These are phyloP conservation scores for Habropoda laboriosa DNA, from an alignment of 1,140 invertebrate species.

Conservation along the genomic window DNA sequence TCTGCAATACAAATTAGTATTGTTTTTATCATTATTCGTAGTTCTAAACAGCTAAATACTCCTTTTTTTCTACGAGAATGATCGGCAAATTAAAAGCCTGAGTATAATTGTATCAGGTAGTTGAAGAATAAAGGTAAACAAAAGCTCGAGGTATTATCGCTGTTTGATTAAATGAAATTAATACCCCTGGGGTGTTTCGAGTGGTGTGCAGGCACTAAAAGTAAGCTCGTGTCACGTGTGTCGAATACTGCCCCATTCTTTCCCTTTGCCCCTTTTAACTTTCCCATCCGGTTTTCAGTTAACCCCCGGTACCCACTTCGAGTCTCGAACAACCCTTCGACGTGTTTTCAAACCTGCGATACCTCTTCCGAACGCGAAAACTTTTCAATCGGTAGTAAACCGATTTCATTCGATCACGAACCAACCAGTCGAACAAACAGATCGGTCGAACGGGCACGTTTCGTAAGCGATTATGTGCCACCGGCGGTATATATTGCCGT, in stretches of 20 bases:
- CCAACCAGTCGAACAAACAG: slow-evolving; percentile 60
- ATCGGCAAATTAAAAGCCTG: not conserved
- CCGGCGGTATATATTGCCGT: slow-evolving; percentile 28
- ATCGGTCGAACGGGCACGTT: slow-evolving; percentile 37
- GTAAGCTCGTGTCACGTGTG: slow-evolving; percentile 60
- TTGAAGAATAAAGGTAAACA: slow-evolving; percentile 44
- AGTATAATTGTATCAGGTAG: not conserved
- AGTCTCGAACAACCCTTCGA: slow-evolving; percentile 34
- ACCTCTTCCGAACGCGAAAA: slow-evolving; percentile 40
- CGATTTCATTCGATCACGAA: slow-evolving; percentile 62
- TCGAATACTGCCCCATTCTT: not conserved
- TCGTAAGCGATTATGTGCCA: slow-evolving; percentile 25
- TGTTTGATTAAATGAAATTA: slow-evolving; percentile 72
- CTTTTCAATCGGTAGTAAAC: slow-evolving; percentile 63
- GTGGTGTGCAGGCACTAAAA: slow-evolving; percentile 48
- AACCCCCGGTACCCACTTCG: not conserved
- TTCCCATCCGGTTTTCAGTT: slow-evolving; percentile 6
- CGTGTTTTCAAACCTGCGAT: not conserved
- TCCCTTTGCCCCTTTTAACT: slow-evolving; percentile 7
- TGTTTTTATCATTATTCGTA: too few species aligned
- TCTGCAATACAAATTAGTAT: too few species aligned
- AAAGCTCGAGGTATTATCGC: slow-evolving; percentile 19
- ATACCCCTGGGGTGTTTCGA: slow-evolving; percentile 68
- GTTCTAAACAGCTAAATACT: not conserved
- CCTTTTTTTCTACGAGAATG: not conserved